Base-by-base conservation (phyloP, 92 coral and sea anemone species). In the Paramuricea clavata region DNA sequence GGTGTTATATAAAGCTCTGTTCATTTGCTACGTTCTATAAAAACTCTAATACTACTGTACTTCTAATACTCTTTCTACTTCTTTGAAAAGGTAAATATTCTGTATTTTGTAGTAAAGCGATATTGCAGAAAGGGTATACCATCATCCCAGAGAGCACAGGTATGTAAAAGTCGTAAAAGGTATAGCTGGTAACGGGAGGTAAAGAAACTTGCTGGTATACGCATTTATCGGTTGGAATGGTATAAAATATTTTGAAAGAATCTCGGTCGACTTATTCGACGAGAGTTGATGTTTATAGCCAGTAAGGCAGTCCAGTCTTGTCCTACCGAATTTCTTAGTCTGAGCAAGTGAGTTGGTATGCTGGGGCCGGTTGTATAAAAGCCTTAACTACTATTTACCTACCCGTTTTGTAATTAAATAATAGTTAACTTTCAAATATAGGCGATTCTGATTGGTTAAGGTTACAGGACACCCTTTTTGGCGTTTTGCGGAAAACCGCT, bases 91-190 rank as follows among this genome's bases (percentile, higher is more conserved):
- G 21, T 22, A 68, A 11, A 22, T 36, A 11, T 61, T 84, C 36
- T 32, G 6, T 78, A 49, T 32, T 12, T 81, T 87, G n/a, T 78
- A 95, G 98, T 90, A 26, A 95, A 95, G 76, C 88, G 98, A 78
- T 95, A 92, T 92, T 95, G 94, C 64, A 91, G 98, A 74, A 95
- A 95, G 81, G 98, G 98, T 42, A 83, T 95, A 35, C 98, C 98
- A 12, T 86, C 95, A 23, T 91, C 86, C 50, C 94, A 85, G 61
- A 89, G 98, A 87, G 94, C 92, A 25, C 98, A 95, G 98, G 98
- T 92, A 88, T 39, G 26, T 13, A 2, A 33, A 28, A 65, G 3
- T 0, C n/a, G n/a, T n/a, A n/a, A n/a, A n/a, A n/a, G n/a, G n/a
- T n/a, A n/a, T 4, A 21, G 25, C 34, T 56, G 64, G 4, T 56